Conservation (phyloP, 2,113 vertebrate genomes). For the Crocuta crocuta region DNA sequence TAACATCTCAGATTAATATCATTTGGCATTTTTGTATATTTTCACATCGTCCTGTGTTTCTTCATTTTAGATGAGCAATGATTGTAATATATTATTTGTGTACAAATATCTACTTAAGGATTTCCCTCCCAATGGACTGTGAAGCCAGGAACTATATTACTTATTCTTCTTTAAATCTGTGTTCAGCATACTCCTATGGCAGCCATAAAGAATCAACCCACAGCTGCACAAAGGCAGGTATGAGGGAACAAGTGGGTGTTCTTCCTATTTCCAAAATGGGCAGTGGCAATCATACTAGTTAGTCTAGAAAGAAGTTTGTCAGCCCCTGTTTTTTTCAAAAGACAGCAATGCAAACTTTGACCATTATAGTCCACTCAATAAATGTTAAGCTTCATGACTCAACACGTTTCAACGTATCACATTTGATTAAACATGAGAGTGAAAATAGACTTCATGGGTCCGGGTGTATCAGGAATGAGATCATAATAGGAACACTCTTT, state of each 20-base stretch:
- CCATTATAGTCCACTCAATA: not conserved
- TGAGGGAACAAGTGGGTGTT: not conserved
- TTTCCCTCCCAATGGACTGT: not conserved
- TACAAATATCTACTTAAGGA: not conserved
- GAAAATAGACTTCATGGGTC: not conserved
- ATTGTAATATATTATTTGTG: not conserved
- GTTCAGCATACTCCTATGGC: not conserved
- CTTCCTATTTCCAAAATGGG: not conserved
- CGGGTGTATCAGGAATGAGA: not conserved
- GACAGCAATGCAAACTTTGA: not conserved
- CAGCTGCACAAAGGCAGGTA: not conserved
- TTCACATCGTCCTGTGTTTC: not conserved
- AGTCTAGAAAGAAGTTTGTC: not conserved
- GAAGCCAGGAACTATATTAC: not conserved
- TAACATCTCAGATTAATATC: not conserved
- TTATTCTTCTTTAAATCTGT: not conserved
- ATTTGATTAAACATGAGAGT: not conserved
- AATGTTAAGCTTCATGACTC: not conserved
- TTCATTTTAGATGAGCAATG: not conserved
- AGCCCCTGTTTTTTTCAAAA: not conserved
- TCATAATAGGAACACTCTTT: not conserved
- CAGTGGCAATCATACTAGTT: not conserved
- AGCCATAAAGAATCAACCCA: not conserved
- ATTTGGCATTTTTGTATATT: not conserved
- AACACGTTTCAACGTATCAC: not conserved